Conservation (phyloP, 2,888 invertebrate species). For the Sisyra nigra region DNA sequence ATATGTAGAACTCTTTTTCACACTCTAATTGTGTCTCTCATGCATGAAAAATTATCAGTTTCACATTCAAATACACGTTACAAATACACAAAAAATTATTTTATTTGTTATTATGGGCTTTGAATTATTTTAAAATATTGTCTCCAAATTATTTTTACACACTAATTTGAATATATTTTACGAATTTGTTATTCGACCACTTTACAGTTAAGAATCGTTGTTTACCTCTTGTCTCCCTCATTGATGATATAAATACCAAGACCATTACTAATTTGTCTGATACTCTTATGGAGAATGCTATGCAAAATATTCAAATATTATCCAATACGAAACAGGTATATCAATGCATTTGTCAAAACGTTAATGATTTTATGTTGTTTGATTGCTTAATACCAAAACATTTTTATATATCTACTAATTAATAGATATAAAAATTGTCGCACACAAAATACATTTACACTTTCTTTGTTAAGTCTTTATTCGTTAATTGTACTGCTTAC, state of each 20-base stretch:
- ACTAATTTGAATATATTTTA: neutral
- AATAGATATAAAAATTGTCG: slow-evolving; percentile 4
- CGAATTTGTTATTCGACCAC: neutral
- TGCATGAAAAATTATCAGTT: too few species aligned
- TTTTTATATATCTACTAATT: slow-evolving; percentile 7
- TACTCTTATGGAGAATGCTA: slow-evolving; percentile 25
- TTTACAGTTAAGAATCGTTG: slow-evolving; percentile 36
- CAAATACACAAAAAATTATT: too few species aligned
- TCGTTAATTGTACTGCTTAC: neutral
- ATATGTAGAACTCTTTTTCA: too few species aligned
- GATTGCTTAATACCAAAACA: slow-evolving; percentile 1
- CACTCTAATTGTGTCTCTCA: too few species aligned
- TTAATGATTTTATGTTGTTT: slow-evolving; percentile 11
- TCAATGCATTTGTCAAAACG: slow-evolving; percentile 14
- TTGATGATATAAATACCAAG: slow-evolving; percentile 8
- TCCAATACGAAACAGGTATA: slow-evolving; percentile 30
- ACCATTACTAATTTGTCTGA: slow-evolving; percentile 15
- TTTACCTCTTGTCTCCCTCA: slow-evolving; percentile 26
- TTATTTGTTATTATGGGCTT: too few species aligned
- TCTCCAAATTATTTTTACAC: slow-evolving; percentile 2
- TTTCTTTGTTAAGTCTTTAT: neutral
- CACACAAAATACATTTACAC: neutral
- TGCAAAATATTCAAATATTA: slow-evolving; percentile 30
- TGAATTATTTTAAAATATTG: neutral
- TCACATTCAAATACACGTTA: too few species aligned